These are phyloP conservation scores for Graphium colonna DNA, from an alignment of 2,888 invertebrate genomes.

Conservation along the genomic window DNA sequence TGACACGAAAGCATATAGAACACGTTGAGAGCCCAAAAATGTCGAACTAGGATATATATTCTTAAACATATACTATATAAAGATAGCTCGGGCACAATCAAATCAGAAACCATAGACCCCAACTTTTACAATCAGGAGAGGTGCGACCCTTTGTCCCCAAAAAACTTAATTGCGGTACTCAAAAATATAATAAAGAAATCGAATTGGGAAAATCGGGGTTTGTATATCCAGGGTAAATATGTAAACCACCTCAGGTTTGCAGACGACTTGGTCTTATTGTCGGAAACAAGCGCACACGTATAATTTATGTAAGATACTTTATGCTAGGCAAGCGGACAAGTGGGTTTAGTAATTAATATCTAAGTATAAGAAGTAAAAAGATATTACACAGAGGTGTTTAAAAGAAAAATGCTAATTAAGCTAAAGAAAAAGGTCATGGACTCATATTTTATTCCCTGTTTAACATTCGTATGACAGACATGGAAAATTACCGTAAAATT, in stretches of 20 bases:
- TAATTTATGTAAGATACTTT: too few relatives aligned
- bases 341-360: too few relatives aligned
- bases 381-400: too few relatives aligned
- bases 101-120: constrained; percentile 20
- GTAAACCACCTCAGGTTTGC: not conserved
- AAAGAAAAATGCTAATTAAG: too few relatives aligned
- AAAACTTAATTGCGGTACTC: constrained; percentile 24
- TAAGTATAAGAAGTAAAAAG: constrained; percentile 1
- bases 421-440: too few relatives aligned
- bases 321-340: not conserved
- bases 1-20: constrained; percentile 24
- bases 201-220: constrained; percentile 1
- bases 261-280: too few relatives aligned
- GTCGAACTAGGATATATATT: constrained; percentile 19
- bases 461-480: too few relatives aligned
- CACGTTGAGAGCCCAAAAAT: constrained; percentile 14
- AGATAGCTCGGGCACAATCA: constrained; percentile 22
- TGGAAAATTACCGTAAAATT: too few relatives aligned
- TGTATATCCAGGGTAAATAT: too few relatives aligned
- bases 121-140: constrained; percentile 22
- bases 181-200: constrained; percentile 9
- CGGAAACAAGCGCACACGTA: too few relatives aligned
- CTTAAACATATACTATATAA: constrained; percentile 24
- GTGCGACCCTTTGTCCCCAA: constrained; percentile 25
- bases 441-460: too few relatives aligned